Conservation (phyloP, 2,888 invertebrate species). For the Phyllotreta striolata region DNA sequence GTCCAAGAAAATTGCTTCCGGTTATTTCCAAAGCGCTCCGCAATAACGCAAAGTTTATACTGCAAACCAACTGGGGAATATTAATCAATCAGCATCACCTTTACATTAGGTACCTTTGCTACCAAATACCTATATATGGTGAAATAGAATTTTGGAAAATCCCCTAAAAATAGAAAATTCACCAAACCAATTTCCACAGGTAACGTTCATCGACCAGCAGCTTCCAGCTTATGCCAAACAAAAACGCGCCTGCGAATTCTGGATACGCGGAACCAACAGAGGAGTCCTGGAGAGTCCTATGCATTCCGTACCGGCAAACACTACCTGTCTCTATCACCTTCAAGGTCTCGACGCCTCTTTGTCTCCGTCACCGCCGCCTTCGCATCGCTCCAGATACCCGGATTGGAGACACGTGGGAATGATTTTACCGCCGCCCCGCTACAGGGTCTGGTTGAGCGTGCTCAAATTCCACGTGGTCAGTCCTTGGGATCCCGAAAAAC, state of each 20-base stretch:
- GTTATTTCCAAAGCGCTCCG: too few species aligned
- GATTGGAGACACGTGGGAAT: conserved; percentile 65
- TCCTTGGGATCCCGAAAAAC: conserved; percentile 69
- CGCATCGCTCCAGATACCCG: conserved; percentile 62
- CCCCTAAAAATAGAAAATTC: too few species aligned
- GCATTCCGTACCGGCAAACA: conserved; percentile 87
- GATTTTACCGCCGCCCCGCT: conserved; percentile 70
- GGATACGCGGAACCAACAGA: conserved; percentile 80
- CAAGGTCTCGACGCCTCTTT: conserved; percentile 70
- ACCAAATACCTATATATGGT: too few species aligned
- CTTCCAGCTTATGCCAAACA: conserved; percentile 85
- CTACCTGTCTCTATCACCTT: conserved; percentile 88
- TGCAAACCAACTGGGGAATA: too few species aligned
- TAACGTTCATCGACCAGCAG: conserved; percentile 84
- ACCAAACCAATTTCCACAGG: too few species aligned
- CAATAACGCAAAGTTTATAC: too few species aligned
- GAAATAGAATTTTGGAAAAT: too few species aligned
- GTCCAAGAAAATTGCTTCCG: too few species aligned
- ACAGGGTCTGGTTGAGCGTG: conserved; percentile 86
- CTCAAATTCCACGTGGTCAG: conserved; percentile 80
- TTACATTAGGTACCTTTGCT: too few species aligned
- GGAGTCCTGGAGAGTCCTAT: conserved; percentile 85
- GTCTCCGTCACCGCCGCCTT: conserved; percentile 62
- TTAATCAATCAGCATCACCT: too few species aligned
- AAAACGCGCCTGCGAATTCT: conserved; percentile 86